These are phyloP conservation scores for Tethya wilhelma DNA, from an alignment of 37 sponge, comb jelly and placozoan genomes.

Conservation along the genomic window DNA sequence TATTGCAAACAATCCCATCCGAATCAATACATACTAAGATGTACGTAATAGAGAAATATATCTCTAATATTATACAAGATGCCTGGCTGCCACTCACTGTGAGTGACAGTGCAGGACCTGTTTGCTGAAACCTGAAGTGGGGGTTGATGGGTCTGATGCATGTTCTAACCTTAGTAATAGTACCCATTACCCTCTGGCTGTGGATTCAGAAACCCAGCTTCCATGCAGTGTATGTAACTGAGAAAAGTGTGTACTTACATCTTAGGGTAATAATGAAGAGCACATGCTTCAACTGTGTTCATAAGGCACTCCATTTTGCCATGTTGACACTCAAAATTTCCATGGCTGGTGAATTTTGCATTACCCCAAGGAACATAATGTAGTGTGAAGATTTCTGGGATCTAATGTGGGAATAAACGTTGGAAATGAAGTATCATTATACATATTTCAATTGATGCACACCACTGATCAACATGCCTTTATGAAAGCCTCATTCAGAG, in stretches of 20 bases:
- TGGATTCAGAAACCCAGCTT: too few relatives aligned
- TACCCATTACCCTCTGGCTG: too few relatives aligned
- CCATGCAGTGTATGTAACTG: background rate
- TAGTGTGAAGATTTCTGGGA: constrained; percentile 68
- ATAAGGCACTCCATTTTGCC: constrained; percentile 85
- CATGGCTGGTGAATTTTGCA: constrained; percentile 55
- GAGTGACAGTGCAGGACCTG: too few relatives aligned
- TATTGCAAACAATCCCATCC: too few relatives aligned
- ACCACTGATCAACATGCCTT: constrained; percentile 40
- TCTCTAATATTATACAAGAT: background rate
- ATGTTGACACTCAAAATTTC: constrained; percentile 83
- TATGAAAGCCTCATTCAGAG: constrained; percentile 64
- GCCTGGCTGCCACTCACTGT: background rate
- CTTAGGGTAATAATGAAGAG: constrained; percentile 65
- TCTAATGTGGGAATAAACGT: constrained; percentile 20
- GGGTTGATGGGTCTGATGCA: too few relatives aligned
- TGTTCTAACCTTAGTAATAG: too few relatives aligned
- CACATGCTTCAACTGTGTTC: constrained; percentile 84
- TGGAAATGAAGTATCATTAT: background rate
- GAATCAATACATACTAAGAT: too few relatives aligned
- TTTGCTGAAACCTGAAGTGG: too few relatives aligned
- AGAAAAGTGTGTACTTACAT: background rate
- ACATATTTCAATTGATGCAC: background rate
- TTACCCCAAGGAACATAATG: constrained; percentile 90
- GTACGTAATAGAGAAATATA: too few relatives aligned